These are phyloP conservation scores for Mellilla xanthometata DNA, from an alignment of 2,888 invertebrate species.

Conservation along the genomic window DNA sequence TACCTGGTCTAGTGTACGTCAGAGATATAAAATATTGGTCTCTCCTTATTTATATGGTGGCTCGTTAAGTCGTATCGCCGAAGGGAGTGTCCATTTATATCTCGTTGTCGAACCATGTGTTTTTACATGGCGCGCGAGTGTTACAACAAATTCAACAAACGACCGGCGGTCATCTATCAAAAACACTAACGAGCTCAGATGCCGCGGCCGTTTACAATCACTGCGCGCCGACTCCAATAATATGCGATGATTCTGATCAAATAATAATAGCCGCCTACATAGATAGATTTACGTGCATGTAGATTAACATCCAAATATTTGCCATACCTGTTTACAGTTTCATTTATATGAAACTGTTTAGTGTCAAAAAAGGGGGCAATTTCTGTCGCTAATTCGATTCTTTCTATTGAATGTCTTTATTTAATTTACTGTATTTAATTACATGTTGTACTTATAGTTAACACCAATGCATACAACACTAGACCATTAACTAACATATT, in stretches of 20 bases:
- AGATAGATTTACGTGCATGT: slow-evolving; percentile 5
- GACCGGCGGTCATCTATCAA: slow-evolving; percentile 80
- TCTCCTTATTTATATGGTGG: slow-evolving; percentile 75
- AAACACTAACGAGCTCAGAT: slow-evolving; percentile 79
- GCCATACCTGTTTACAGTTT: too few species aligned
- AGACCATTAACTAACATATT: too few species aligned
- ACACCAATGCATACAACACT: too few species aligned
- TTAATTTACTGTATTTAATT: too few species aligned
- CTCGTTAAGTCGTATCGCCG: slow-evolving; percentile 79
- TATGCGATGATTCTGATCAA: slow-evolving; percentile 68
- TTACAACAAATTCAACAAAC: slow-evolving; percentile 79
- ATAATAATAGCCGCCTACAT: slow-evolving; percentile 36
- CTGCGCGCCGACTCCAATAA: slow-evolving; percentile 62
- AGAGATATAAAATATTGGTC: slow-evolving; percentile 67
- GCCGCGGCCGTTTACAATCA: slow-evolving; percentile 75
- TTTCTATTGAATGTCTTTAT: too few species aligned
- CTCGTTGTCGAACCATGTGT: slow-evolving; percentile 74
- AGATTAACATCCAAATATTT: slow-evolving; percentile 23
- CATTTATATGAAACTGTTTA: too few species aligned
- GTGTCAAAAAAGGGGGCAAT: too few species aligned
- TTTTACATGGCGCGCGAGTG: slow-evolving; percentile 72
- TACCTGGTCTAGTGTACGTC: slow-evolving; percentile 51
- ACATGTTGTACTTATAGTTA: too few species aligned
- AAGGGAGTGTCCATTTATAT: slow-evolving; percentile 78
- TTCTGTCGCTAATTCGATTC: too few species aligned